Evolutionary conservation across 2,797 vertebrate genomes (phyloP), one percentile per base, ranked within the genome.

Genomic region (Chiloscyllium punctatum): DNA sequence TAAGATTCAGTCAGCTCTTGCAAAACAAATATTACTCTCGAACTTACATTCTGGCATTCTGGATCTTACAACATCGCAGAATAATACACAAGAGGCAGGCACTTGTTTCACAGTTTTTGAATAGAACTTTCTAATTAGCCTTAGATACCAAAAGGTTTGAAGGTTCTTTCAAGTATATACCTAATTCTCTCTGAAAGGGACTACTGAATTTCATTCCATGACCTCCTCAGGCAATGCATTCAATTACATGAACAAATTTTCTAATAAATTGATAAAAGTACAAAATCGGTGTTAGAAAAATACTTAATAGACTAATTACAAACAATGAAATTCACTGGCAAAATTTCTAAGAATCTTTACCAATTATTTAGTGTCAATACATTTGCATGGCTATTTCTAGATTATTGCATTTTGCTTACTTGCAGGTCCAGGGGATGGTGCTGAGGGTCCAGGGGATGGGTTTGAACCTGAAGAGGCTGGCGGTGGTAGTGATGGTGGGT

Each of bases 381-480:
- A 92, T 42, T 42, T 69, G 33, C n/a, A 4, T 25, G 21, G 8
- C 18, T 37, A 37, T 69, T 92, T 69, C n/a, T 3, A 42, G 21
- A 62, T 25, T 9, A 68, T 2, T 68, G 4, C 6, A 8, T 69
- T 48, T 42, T 88, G 30, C 96, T 97, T 98, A 99, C 99, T 99
- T 98, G 99, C 99, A 96, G 99, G 99, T 96, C 99, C 99, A 95
- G 99, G 99, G 57, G 99, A 99, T 11, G 99, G 98, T 92, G 98
- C 99, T 94, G 98, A 99, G 96, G 98, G 98, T 96, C 98, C 99
- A 33, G 99, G 99, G n/a, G 99, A 99, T 23, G 98, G 98, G 97
- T 99, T 99, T 98, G 57, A 98, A 98, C 86, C 97, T 97, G 27
- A 98, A 98, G 27, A 98, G 98, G 98, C 94, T 98, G 98, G 95